Conservation (phyloP, 2,113 vertebrate species). For the Prinia subflava region DNA sequence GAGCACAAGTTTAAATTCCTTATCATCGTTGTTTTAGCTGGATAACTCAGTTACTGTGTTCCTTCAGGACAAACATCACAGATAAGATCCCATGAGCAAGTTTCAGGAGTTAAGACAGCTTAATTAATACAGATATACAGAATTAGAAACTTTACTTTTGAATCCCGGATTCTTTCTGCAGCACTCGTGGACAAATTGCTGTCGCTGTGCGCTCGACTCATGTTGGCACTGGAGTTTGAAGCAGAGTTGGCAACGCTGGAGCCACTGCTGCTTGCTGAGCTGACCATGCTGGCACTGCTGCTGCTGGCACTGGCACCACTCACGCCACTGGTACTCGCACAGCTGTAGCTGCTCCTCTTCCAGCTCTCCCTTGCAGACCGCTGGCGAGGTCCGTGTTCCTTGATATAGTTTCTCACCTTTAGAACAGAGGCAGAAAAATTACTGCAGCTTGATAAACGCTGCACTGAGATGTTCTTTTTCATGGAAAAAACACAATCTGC, state of each 20-base stretch:
- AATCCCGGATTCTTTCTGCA: slow-evolving; percentile 95
- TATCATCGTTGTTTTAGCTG: not conserved
- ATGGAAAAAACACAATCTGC: not conserved
- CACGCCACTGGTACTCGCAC: slow-evolving; percentile 86
- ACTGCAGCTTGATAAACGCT: not conserved
- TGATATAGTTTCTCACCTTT: slow-evolving; percentile 95
- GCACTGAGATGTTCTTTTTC: not conserved
- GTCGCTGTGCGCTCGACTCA: slow-evolving; percentile 95
- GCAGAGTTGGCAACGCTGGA: slow-evolving; percentile 82
- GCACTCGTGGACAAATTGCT: slow-evolving; percentile 92
- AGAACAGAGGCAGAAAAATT: not conserved
- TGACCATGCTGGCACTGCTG: slow-evolving; percentile 90
- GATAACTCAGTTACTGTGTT: not conserved
- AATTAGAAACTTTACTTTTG: slow-evolving; percentile 83
- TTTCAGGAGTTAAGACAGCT: not conserved
- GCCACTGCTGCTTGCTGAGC: slow-evolving; percentile 89
- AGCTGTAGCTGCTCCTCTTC: slow-evolving; percentile 91
- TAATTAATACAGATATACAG: not conserved
- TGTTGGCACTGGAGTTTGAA: slow-evolving; percentile 91
- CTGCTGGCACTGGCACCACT: slow-evolving; percentile 87
- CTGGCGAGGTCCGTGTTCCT: slow-evolving; percentile 89
- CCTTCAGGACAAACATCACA: not conserved
- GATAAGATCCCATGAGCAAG: not conserved
- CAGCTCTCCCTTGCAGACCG: slow-evolving; percentile 86
- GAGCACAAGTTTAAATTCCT: not conserved